Percentiles rank a stretch among this genome's conserved stretches.
phyloP scores from a whole-genome alignment of 2,797 vertebrate species.

The Notoglanidium macrostoma region DNA sequence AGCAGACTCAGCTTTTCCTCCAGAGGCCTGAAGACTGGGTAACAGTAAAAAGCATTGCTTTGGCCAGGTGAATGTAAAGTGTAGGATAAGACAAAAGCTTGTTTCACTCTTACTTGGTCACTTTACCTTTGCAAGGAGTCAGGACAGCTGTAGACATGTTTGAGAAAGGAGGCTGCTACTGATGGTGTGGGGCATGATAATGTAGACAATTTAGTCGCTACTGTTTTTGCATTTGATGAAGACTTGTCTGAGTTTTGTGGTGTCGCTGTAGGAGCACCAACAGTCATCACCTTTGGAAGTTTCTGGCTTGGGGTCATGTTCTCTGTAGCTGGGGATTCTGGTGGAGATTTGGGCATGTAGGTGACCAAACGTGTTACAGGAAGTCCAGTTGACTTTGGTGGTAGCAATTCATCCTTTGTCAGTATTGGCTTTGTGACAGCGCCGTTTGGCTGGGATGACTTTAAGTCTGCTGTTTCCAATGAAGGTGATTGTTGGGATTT shows the following conservation, averaged over 20 bases:
- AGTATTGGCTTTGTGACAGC: not conserved
- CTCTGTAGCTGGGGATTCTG: not conserved
- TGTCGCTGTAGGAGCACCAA: not conserved
- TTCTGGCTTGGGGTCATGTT: slow-evolving; percentile 21
- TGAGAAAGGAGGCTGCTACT: slow-evolving; percentile 55
- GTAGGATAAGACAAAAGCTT: not conserved
- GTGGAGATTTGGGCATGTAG: not conserved
- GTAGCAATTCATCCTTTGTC: slow-evolving; percentile 4
- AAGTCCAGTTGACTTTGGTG: slow-evolving; percentile 8
- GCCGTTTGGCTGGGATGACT: not conserved
- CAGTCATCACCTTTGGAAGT: not conserved
- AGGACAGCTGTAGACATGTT: slow-evolving; percentile 73
- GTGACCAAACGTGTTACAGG: not conserved
- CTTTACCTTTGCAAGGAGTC: slow-evolving; percentile 69
- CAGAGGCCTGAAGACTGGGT: slow-evolving; percentile 54
- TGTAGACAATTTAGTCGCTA: slow-evolving; percentile 5
- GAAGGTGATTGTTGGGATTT: not conserved
- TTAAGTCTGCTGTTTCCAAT: not conserved
- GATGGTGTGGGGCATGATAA: slow-evolving; percentile 23
- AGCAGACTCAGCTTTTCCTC: slow-evolving; percentile 20
- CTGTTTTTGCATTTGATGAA: not conserved
- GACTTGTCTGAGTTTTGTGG: slow-evolving; percentile 37
- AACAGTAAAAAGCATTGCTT: slow-evolving; percentile 6
- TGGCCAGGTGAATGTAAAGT: not conserved
- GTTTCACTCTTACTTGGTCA: not conserved